Percentiles rank a stretch among this genome's conserved stretches.
These are phyloP conservation scores for Percina caprodes DNA, from an alignment of 2,113 vertebrate species.

Conservation along the genomic window DNA sequence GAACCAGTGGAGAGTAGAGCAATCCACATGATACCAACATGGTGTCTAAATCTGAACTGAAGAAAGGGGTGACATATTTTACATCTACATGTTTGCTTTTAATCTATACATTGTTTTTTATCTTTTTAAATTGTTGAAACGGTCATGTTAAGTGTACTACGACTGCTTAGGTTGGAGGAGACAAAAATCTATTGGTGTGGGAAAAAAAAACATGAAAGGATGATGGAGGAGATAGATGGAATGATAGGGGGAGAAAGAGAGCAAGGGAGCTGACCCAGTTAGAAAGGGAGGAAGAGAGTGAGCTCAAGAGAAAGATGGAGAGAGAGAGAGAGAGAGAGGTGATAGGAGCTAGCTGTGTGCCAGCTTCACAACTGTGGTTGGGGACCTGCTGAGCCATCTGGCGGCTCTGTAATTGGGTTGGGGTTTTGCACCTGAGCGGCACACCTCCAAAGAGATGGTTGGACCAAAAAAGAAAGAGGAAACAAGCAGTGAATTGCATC, in stretches of 20 bases:
- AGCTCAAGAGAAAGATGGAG: conserved; percentile 26
- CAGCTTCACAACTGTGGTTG: conserved; percentile 64
- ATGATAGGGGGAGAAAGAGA: conserved; percentile 47
- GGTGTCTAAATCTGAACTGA: conserved; percentile 28
- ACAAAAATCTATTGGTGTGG: conserved; percentile 5
- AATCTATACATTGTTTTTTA: neutral
- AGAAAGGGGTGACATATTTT: neutral
- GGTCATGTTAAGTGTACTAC: neutral
- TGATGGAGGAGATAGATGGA: conserved; percentile 56
- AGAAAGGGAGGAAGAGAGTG: conserved; percentile 34
- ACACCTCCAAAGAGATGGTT: conserved; percentile 56
- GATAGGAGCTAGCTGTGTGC: conserved; percentile 58
- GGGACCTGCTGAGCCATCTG: conserved; percentile 83
- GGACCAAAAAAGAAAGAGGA: conserved; percentile 23
- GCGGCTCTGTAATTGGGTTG: conserved; percentile 82
- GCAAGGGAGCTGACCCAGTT: conserved; percentile 73
- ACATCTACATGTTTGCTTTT: neutral
- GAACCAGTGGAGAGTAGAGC: conserved; percentile 38
- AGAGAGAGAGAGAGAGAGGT: conserved; percentile 45
- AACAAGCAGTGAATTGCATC: conserved; percentile 11
- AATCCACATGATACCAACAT: conserved; percentile 12
- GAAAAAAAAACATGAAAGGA: conserved; percentile 23
- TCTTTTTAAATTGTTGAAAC: neutral
- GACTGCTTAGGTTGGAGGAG: neutral
- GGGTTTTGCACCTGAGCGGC: conserved; percentile 80